Evolutionary conservation across 2,113 vertebrate species (phyloP).

Genomic region (Platichthys stellatus): DNA sequence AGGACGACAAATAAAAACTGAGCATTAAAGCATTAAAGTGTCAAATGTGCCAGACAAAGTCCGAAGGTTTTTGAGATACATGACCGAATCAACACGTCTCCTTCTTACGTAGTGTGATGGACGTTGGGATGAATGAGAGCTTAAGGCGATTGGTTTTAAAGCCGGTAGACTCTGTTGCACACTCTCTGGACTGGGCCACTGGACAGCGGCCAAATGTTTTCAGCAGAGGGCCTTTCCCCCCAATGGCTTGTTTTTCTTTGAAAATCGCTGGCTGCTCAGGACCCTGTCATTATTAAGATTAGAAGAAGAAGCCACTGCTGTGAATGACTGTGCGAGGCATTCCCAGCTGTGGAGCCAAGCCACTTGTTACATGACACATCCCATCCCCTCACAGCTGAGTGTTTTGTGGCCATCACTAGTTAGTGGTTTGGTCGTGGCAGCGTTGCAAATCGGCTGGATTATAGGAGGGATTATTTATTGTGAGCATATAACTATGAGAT

Average conservation of each 20-base stretch:
- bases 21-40: no score
- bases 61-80: no score
- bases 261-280: constrained; percentile 62
- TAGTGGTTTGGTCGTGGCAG: constrained; percentile 15
- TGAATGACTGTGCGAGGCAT: constrained; percentile 52
- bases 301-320: constrained; percentile 61
- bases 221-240: constrained; percentile 28
- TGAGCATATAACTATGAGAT: not conserved
- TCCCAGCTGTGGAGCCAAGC: constrained; percentile 66
- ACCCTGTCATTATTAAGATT: constrained; percentile 81
- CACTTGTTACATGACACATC: constrained; percentile 56
- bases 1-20: no score
- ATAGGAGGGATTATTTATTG: not conserved
- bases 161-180: not conserved
- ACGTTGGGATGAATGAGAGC: no score
- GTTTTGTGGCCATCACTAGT: constrained; percentile 5
- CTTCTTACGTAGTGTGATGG: no score
- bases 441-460: not conserved
- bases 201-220: constrained; percentile 59
- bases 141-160: no score
- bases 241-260: constrained; percentile 61
- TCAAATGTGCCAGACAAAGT: no score
- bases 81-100: no score
- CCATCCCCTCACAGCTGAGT: constrained; percentile 17
- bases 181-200: constrained; percentile 24